Conservation (phyloP, 2,797 vertebrate species). For the Sandelia bainsii region DNA sequence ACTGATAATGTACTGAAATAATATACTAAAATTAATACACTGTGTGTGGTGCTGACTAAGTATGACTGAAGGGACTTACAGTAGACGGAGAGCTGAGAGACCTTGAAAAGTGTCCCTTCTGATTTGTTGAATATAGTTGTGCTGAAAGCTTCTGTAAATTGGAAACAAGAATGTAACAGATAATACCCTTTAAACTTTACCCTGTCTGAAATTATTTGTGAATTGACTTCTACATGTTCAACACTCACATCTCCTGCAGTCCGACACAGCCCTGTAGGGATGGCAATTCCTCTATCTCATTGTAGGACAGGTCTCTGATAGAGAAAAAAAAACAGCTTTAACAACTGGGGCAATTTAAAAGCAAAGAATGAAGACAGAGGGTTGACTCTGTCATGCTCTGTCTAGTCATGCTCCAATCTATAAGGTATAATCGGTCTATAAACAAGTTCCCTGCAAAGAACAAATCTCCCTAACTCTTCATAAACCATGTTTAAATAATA, state of each 20-base stretch:
- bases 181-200: not conserved
- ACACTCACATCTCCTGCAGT: conserved; percentile 96
- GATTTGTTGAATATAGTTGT: conserved; percentile 92
- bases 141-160: conserved; percentile 90
- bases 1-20: no score
- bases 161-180: conserved; percentile 15
- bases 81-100: conserved; percentile 88
- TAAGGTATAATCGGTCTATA: not conserved
- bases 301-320: conserved; percentile 95
- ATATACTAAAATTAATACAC: not conserved
- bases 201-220: not conserved
- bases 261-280: conserved; percentile 90
- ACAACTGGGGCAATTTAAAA: conserved; percentile 14
- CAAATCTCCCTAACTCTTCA: conserved; percentile 1
- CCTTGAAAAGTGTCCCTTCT: conserved; percentile 90
- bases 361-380: conserved; percentile 2
- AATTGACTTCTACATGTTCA: conserved; percentile 6
- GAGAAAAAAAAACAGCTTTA: conserved; percentile 29
- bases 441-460: not conserved
- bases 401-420: not conserved
- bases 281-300: conserved; percentile 89
- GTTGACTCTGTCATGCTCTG: not conserved
- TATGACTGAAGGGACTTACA: conserved; percentile 87
- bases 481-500: not conserved
- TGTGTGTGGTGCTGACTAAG: conserved; percentile 1